Conservation (phyloP, 2,797 vertebrate genomes). For the Babyrousa celebensis region DNA sequence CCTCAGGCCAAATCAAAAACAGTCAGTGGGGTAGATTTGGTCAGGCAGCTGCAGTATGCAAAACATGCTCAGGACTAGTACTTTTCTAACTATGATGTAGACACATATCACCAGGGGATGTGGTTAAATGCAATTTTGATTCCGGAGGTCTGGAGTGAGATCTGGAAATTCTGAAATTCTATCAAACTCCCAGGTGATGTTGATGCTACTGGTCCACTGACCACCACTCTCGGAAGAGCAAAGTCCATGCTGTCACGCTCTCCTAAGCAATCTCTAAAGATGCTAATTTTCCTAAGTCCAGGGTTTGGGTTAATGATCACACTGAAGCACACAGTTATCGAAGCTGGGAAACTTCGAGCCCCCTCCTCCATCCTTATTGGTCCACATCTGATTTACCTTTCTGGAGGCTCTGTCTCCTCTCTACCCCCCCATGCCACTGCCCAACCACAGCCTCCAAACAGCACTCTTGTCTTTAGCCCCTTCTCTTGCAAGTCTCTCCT, state of each 20-base stretch:
- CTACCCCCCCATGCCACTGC: neutral
- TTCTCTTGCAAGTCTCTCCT: neutral
- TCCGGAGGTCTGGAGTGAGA: neutral
- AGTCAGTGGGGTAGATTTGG: neutral
- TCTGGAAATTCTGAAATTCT: neutral
- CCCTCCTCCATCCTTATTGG: too few species aligned
- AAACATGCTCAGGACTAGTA: neutral
- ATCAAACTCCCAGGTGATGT: neutral
- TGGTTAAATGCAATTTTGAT: neutral
- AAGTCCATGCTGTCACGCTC: neutral
- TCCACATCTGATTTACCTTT: neutral
- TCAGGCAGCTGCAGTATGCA: neutral
- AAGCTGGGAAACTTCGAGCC: neutral
- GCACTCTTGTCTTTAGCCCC: neutral
- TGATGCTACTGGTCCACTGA: accelerated
- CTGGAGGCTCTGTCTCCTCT: neutral
- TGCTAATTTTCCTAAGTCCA: neutral
- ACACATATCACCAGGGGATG: neutral
- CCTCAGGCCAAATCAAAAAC: neutral
- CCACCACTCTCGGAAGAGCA: neutral
- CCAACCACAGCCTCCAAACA: neutral
- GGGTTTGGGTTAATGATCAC: neutral
- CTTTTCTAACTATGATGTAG: neutral
- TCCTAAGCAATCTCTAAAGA: neutral
- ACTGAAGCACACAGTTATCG: neutral